Conservation (phyloP, 2,113 vertebrate genomes). For the Scytalopus superciliaris region DNA sequence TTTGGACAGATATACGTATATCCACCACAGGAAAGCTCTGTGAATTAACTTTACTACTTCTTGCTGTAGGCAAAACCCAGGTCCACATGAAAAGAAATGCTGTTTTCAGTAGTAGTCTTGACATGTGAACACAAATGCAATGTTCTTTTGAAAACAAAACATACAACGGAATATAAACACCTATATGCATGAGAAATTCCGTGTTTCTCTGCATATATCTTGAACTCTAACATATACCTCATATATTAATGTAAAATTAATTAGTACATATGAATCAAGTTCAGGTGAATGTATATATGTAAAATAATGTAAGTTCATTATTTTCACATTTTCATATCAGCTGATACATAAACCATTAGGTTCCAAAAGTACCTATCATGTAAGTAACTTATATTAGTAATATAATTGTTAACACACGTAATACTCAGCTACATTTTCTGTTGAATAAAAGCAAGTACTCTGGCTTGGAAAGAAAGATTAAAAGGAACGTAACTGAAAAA, state of each 20-base stretch:
- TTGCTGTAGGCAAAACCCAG: neutral
- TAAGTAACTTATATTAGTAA: neutral
- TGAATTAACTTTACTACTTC: neutral
- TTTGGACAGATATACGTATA: neutral
- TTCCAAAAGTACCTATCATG: neutral
- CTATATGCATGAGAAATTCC: neutral
- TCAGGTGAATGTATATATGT: neutral
- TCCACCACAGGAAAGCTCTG: neutral
- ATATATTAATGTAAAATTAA: neutral
- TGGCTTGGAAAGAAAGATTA: neutral
- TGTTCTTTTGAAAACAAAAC: neutral
- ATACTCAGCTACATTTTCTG: neutral
- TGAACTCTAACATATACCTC: neutral
- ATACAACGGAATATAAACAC: neutral
- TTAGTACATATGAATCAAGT: neutral
- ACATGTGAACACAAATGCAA: neutral
- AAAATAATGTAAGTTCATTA: neutral
- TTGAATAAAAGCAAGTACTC: neutral
- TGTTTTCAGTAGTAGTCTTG: neutral
- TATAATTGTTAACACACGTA: neutral
- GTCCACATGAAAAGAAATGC: neutral
- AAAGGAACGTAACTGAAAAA: neutral
- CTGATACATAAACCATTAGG: neutral
- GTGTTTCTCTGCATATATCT: neutral
- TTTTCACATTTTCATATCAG: neutral